Evolutionary conservation across 2,113 vertebrate species (phyloP), one percentile per base, ranked within the genome.

Genomic region (Myanophis thanlyinensis): DNA sequence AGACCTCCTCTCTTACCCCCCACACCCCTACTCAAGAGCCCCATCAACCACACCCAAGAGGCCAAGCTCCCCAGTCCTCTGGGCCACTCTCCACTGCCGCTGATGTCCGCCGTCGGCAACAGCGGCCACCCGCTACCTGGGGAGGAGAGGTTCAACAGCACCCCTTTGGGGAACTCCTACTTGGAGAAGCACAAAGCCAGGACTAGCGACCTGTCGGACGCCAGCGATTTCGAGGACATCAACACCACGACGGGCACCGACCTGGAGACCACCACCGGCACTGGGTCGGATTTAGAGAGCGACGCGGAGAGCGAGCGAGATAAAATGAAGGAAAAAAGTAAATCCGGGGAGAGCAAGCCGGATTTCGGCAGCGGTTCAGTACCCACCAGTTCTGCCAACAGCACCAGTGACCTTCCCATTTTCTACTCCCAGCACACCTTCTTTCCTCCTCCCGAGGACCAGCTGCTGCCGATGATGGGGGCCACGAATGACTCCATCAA

Each of bases 221-320:
- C 98, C 91, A 99, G 99, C 1, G 99, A 99, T 97, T 98, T 99
- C n/a, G 99, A 99, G 97, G 99, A 99, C 1, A 95, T 99, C 95
- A 99, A 99, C 94, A 99, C 99, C 8, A 99, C 99, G 48, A 99
- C 99, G 0, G 99, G 99, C 56, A 99, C 99, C 0, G 99, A 99
- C 95, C 97, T 99, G 97, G 99, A 99, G 96, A 99, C 99, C 88
- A 99, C 98, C 91, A 99, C 99, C 0, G 99, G 99, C 93, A 98
- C 99, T 0, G 99, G 98, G 56, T 99, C 99, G 0, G 99, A 99
- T 92, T 98, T 99, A 91, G 99, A 99, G 96, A 98, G 99, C 0
- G 99, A 99, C 0, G 98, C 97, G 0, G 99, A 99, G 89, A 99
- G 98, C 0, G 99, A 99, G 94, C 98, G 98, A 67, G 98, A 98